Percentiles rank a stretch among this genome's conserved stretches.
Evolutionary conservation across 23 tunicate genomes (phyloP).

Genomic region (Pegea sp.): DNA sequence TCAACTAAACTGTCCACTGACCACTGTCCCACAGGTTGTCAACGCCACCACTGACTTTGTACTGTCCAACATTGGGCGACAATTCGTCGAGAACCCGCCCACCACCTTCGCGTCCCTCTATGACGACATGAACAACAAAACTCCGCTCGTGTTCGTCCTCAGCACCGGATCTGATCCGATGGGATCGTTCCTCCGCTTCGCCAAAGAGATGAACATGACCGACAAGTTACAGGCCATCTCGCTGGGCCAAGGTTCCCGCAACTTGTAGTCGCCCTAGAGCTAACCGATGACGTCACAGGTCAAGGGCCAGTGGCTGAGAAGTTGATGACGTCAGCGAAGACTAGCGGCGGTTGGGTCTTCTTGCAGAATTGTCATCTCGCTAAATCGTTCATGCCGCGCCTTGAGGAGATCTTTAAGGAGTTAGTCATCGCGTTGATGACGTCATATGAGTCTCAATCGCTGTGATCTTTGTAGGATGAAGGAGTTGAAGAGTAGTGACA

Average conservation of each 20-base stretch:
- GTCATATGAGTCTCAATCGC: not conserved
- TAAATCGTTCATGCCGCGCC: constrained; percentile 79
- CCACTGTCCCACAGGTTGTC: constrained; percentile 26
- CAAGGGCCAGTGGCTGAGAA: constrained; percentile 89
- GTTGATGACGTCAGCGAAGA: constrained; percentile 35
- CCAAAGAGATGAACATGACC: constrained; percentile 37
- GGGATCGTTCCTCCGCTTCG: constrained; percentile 80
- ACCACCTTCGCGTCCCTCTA: constrained; percentile 45
- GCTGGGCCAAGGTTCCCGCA: constrained; percentile 66
- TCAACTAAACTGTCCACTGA: not conserved
- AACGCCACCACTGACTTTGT: constrained; percentile 80
- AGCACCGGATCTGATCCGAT: constrained; percentile 96
- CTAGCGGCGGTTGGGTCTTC: constrained; percentile 88
- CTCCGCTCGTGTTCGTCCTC: constrained; percentile 82
- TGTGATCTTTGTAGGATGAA: constrained; percentile 17
- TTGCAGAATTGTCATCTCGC: constrained; percentile 98
- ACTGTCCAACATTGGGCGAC: constrained; percentile 56
- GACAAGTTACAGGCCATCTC: constrained; percentile 71
- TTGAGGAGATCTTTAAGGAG: constrained; percentile 85
- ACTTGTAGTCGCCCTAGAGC: not conserved
- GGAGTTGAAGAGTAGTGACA: constrained; percentile 19
- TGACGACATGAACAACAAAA: constrained; percentile 47
- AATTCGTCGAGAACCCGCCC: constrained; percentile 71
- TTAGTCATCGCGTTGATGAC: constrained; percentile 6
- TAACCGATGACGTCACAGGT: too few relatives aligned